Percentiles rank a stretch among this genome's conserved stretches.
phyloP scores from a whole-genome alignment of 2,113 vertebrate species.

The Fregetta grallaria region DNA sequence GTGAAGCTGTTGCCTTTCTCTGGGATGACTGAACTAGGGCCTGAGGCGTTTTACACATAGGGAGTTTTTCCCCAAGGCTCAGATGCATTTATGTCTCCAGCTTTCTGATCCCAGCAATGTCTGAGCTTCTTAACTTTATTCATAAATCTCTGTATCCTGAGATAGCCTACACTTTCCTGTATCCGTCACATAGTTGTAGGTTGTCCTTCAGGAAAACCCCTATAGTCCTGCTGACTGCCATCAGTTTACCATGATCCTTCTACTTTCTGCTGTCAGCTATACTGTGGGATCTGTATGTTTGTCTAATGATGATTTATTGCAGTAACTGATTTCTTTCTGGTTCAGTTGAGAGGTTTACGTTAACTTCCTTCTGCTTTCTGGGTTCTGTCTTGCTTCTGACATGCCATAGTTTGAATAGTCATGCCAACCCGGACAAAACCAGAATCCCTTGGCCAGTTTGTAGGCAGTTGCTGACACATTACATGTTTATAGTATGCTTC shows the following conservation, averaged over 20 bases:
- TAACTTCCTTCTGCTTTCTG: not conserved
- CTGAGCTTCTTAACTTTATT: not conserved
- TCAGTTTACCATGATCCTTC: not conserved
- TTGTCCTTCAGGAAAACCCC: not conserved
- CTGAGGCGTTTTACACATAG: not conserved
- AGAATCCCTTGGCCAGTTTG: not conserved
- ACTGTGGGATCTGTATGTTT: not conserved
- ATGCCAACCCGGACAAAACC: not conserved
- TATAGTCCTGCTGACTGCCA: rapidly evolving
- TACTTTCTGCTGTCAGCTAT: not conserved
- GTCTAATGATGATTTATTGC: not conserved
- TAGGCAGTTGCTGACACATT: not conserved
- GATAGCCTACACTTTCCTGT: not conserved
- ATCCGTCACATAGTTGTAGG: not conserved
- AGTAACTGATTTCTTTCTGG: not conserved
- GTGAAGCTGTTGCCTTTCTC: not conserved
- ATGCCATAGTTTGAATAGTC: not conserved
- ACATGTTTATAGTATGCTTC: not conserved
- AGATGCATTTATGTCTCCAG: not conserved
- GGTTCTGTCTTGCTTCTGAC: not conserved
- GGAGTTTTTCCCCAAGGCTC: not conserved
- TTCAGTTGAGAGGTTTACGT: not conserved
- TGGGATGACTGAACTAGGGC: not conserved
- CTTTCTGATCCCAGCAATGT: not conserved
- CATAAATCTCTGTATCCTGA: not conserved